phyloP scores from a whole-genome alignment of 2,113 vertebrate genomes.

The Ivindomyrus marchei region DNA sequence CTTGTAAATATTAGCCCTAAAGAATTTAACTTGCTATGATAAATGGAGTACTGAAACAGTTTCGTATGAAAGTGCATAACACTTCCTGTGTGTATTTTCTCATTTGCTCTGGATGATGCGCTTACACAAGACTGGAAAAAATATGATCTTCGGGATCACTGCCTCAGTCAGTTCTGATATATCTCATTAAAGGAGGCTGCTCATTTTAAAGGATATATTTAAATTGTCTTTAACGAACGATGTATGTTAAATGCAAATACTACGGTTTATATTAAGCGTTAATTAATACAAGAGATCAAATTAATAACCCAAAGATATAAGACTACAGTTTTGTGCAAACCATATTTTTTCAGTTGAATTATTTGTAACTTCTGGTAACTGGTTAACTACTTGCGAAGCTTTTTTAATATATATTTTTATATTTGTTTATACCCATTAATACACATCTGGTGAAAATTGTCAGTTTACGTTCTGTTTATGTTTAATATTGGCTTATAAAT shows the following conservation, averaged over 20 bases:
- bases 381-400: not conserved
- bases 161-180: not conserved
- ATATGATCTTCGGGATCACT: not conserved
- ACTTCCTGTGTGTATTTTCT: not conserved
- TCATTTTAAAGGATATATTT: not conserved
- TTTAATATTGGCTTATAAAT: not conserved
- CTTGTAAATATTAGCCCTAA: slow-evolving; percentile 5
- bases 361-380: not conserved
- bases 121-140: not conserved
- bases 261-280: not conserved
- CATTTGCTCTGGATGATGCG: not conserved
- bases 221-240: not conserved
- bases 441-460: not conserved
- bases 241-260: not conserved
- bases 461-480: not conserved
- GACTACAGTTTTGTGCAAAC: not conserved
- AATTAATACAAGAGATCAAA: not conserved
- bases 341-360: not conserved
- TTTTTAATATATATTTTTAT: not conserved
- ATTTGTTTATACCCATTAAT: not conserved
- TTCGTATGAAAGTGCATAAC: not conserved
- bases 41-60: not conserved
- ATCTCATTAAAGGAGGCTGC: not conserved
- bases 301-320: not conserved
- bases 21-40: not conserved